A percentile compares a stretch with the other conserved stretches of the same genome.
These are phyloP conservation scores for Agrilus biguttatus DNA, from an alignment of 2,888 invertebrate species.

Conservation along the genomic window DNA sequence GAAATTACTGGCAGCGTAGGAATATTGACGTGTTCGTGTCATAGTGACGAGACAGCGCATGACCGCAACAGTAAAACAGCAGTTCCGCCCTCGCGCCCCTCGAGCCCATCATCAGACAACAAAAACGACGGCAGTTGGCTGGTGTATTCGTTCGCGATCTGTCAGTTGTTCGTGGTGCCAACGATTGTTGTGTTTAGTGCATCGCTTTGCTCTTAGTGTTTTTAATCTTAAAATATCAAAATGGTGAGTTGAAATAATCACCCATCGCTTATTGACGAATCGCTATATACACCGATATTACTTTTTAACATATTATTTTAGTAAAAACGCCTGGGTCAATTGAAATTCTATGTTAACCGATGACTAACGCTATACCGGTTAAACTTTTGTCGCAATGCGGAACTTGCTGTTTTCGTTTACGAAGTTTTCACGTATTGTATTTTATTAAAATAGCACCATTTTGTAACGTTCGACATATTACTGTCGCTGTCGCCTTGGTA, in stretches of 20 bases:
- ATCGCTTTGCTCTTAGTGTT: conserved; percentile 20
- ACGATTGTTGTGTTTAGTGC: conserved; percentile 9
- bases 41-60: conserved; percentile 33
- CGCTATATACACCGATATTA: conserved; percentile 2
- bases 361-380: conserved; percentile 22
- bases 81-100: conserved; percentile 16
- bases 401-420: conserved; percentile 10
- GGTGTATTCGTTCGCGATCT: conserved; percentile 23
- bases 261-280: conserved; percentile 10
- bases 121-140: conserved; percentile 32
- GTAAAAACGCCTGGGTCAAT: conserved; percentile 10
- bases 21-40: conserved; percentile 33
- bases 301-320: conserved; percentile 8
- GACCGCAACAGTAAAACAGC: conserved; percentile 26
- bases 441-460: background rate
- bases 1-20: conserved; percentile 23
- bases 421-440: background rate
- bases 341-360: conserved; percentile 23
- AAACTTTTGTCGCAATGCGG: conserved; percentile 28
- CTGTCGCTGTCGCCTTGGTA: too few species aligned
- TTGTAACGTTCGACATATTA: background rate
- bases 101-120: conserved; percentile 22
- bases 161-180: conserved; percentile 16
- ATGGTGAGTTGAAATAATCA: conserved; percentile 27
- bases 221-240: conserved; percentile 29